Base-by-base conservation (phyloP, 2,113 vertebrate genomes). In the Passer montanus region DNA sequence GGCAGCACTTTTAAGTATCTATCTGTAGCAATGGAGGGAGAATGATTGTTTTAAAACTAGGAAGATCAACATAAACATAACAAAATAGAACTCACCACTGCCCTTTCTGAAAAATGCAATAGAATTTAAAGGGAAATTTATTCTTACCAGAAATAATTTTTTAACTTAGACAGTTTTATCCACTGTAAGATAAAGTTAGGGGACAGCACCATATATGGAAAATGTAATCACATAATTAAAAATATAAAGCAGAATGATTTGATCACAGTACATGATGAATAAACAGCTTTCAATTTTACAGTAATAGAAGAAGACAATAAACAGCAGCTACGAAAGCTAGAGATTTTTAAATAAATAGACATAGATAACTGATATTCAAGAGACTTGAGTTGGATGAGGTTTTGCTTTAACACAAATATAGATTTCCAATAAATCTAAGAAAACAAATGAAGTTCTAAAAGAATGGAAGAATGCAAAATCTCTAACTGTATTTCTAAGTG, bases 341-440 rank as follows among this genome's bases (percentile, higher is more conserved):
- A 85, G 56, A 53, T 76, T 89, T 95, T 62, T 14, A 79, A 94
- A 93, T 90, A 95, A 93, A 93, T 73, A 79, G 37, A 15, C 67
- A 58, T 8, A 73, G 67, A 63, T 58, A 95, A 83, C 35, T 91
- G 44, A 82, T 79, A 87, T 35, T 77, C 35, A 33, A 83, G 89
- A 82, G 50, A 43, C 33, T 90, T 66, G 70, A 69, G 23, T 46
- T 53, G 37, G 62, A 73, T 84, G 46, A 73, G 59, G 23, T 41
- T 89, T 78, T 83, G 30, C 63, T 88, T 91, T 84, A 62, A 63
- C 67, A 63, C 58, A 10, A 91, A 59, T 87, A 94, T 70, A 87
- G 89, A 93, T 93, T 96, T 96, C 59, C 82, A 94, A 84, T 91
- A 86, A 93, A 80, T 77, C 87, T 77, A 56, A 37, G 63, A 67